phyloP scores from a whole-genome alignment of 2,888 invertebrate species.

The Tholera decimalis region DNA sequence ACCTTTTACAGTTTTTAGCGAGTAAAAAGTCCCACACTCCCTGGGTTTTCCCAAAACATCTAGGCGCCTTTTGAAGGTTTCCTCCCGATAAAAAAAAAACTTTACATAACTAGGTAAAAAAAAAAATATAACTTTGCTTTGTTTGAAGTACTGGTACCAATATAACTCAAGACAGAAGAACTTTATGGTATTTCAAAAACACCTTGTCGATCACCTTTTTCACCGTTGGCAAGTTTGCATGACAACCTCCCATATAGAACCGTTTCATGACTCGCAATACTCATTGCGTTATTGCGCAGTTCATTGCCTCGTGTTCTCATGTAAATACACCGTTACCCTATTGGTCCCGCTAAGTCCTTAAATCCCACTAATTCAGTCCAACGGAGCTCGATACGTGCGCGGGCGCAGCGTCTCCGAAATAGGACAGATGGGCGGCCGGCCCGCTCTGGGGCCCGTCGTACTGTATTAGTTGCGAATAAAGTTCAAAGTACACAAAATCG shows the following conservation, averaged over 20 bases:
- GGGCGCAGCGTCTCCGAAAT: conserved; percentile 64
- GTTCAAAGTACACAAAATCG: too few species aligned
- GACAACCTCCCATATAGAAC: conserved; percentile 17
- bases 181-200: background rate
- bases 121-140: too few species aligned
- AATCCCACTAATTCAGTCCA: conserved; percentile 76
- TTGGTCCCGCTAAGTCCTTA: conserved; percentile 64
- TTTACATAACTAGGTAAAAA: too few species aligned
- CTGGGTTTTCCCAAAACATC: too few species aligned
- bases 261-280: conserved; percentile 16
- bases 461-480: too few species aligned
- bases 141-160: too few species aligned
- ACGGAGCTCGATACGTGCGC: conserved; percentile 77
- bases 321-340: conserved; percentile 53
- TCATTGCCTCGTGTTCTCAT: conserved; percentile 36
- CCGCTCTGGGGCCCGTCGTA: conserved; percentile 10
- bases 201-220: background rate
- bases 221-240: conserved; percentile 25
- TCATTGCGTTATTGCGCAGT: conserved; percentile 22
- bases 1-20: too few species aligned
- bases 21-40: too few species aligned
- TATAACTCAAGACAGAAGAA: background rate
- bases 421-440: conserved; percentile 48
- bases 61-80: too few species aligned
- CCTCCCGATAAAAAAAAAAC: too few species aligned